These are phyloP conservation scores for Ceratosolen solmsi DNA, from an alignment of 1,140 invertebrate genomes.

Conservation along the genomic window DNA sequence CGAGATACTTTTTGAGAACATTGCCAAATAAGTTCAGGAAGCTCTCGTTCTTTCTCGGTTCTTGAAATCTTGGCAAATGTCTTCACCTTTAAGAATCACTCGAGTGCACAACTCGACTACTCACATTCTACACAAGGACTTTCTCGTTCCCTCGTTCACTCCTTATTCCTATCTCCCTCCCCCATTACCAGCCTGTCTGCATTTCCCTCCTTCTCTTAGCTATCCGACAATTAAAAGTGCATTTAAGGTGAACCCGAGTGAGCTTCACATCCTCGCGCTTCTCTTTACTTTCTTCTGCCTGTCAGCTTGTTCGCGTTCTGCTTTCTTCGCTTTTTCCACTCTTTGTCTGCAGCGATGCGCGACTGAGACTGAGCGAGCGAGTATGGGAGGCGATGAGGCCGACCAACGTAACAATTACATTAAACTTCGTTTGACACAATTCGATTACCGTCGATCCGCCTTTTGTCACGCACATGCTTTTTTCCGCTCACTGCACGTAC, in stretches of 20 bases:
- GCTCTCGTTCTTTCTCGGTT: constrained; percentile 17
- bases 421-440: constrained; percentile 35
- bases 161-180: background rate
- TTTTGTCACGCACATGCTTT: constrained; percentile 43
- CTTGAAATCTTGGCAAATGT: constrained; percentile 51
- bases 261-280: background rate
- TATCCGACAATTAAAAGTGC: constrained; percentile 58
- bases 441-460: constrained; percentile 45
- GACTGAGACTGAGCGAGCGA: background rate
- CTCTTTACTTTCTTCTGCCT: background rate
- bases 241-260: constrained; percentile 49
- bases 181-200: background rate
- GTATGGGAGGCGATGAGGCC: background rate
- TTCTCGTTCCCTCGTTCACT: constrained; percentile 7
- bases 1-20: constrained; percentile 34
- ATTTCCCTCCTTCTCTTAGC: background rate
- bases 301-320: background rate
- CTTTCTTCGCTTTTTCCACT: constrained; percentile 16
- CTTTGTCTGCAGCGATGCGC: background rate
- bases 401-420: constrained; percentile 49
- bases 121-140: constrained; percentile 35
- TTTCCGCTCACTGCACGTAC: constrained; percentile 16
- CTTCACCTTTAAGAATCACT: constrained; percentile 53
- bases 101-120: constrained; percentile 43
- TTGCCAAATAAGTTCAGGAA: constrained; percentile 52